phyloP scores from a whole-genome alignment of 1,140 invertebrate species.

The Leptopilina clavipes region DNA sequence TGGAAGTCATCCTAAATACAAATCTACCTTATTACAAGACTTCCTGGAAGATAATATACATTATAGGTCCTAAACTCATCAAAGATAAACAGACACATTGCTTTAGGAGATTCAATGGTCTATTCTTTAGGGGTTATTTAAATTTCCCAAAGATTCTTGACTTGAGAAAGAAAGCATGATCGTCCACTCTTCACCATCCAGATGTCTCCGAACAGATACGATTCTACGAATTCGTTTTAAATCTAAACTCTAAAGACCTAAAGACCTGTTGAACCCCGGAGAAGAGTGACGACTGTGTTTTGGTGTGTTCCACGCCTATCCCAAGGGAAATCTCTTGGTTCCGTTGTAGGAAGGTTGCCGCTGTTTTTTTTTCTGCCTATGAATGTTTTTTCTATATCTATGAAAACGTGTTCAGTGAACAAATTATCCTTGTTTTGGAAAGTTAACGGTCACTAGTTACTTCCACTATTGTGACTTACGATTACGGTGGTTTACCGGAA shows the following conservation, averaged over 20 bases:
- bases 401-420: constrained; percentile 63
- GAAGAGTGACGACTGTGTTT: constrained; percentile 48
- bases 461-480: constrained; percentile 16
- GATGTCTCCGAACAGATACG: constrained; percentile 61
- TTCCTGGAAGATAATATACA: constrained; percentile 35
- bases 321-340: constrained; percentile 59
- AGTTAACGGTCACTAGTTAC: constrained; percentile 42
- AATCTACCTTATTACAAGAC: constrained; percentile 17
- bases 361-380: constrained; percentile 15
- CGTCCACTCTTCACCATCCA: constrained; percentile 45
- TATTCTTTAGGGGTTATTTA: constrained; percentile 34
- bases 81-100: background rate
- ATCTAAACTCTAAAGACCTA: constrained; percentile 45
- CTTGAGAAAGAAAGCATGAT: constrained; percentile 42
- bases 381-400: constrained; percentile 44
- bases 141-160: constrained; percentile 37
- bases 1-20: constrained; percentile 2
- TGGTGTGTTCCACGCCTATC: constrained; percentile 52
- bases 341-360: constrained; percentile 45
- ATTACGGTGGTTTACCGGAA: constrained; percentile 19
- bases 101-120: background rate
- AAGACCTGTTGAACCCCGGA: constrained; percentile 50
- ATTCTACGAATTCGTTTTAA: constrained; percentile 58
- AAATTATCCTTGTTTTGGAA: constrained; percentile 61
- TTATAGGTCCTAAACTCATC: constrained; percentile 22